phyloP scores from a whole-genome alignment of 2,888 invertebrate genomes.

The Amphipoea oculea region DNA sequence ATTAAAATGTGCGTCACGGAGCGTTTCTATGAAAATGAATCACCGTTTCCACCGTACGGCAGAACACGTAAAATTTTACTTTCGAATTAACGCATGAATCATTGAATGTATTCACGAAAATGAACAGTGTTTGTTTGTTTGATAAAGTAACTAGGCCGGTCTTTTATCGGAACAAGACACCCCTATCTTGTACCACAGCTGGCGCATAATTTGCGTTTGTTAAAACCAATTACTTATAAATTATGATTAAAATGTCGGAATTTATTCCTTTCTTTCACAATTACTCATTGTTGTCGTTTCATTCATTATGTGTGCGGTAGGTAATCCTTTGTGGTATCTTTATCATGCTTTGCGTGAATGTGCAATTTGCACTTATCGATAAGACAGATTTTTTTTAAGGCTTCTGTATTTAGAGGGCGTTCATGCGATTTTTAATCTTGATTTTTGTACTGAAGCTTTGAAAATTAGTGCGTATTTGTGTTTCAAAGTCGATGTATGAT shows the following conservation, averaged over 20 bases:
- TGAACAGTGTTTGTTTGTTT: slow-evolving; percentile 57
- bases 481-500: slow-evolving; percentile 32
- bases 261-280: slow-evolving; percentile 51
- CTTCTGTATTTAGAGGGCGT: slow-evolving; percentile 21
- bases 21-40: slow-evolving; percentile 58
- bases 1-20: slow-evolving; percentile 47
- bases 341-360: slow-evolving; percentile 27
- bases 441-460: slow-evolving; percentile 7
- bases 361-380: slow-evolving; percentile 37
- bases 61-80: slow-evolving; percentile 54
- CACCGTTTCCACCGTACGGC: slow-evolving; percentile 40
- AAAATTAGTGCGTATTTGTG: slow-evolving; percentile 17
- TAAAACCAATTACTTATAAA: slow-evolving; percentile 47
- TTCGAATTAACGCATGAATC: slow-evolving; percentile 55
- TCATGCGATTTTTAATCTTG: slow-evolving; percentile 12
- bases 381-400: slow-evolving; percentile 31
- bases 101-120: slow-evolving; percentile 51
- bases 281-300: slow-evolving; percentile 51
- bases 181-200: slow-evolving; percentile 68
- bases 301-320: slow-evolving; percentile 53
- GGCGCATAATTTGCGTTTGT: slow-evolving; percentile 64
- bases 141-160: slow-evolving; percentile 69
- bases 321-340: slow-evolving; percentile 35
- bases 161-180: slow-evolving; percentile 68
- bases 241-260: slow-evolving; percentile 47